Percentiles rank a stretch among this genome's conserved stretches.
phyloP scores from a whole-genome alignment of 2,113 vertebrate species.

The Archilochus colubris region DNA sequence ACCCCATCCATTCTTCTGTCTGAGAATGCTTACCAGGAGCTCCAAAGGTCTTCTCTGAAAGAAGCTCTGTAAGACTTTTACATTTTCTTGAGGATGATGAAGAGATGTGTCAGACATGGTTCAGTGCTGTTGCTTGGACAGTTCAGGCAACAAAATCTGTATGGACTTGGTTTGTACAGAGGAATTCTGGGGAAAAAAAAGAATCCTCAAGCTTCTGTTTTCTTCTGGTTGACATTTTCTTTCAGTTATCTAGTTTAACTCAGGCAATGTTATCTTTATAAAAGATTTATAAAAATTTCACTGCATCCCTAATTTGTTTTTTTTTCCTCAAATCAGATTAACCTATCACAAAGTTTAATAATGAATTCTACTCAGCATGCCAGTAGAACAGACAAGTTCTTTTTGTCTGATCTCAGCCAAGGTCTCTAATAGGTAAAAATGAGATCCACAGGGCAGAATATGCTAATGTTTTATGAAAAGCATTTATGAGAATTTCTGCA shows the following conservation, averaged over 20 bases:
- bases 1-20: neutral
- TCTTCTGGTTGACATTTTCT: neutral
- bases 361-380: constrained; percentile 41
- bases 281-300: neutral
- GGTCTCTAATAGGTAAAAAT: constrained; percentile 68
- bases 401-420: constrained; percentile 61
- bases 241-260: constrained; percentile 12
- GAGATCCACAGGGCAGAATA: constrained; percentile 47
- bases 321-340: constrained; percentile 38
- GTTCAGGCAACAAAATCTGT: neutral
- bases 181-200: neutral
- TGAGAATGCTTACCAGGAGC: neutral
- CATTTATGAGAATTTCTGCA: constrained; percentile 51
- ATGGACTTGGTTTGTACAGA: neutral
- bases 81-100: neutral
- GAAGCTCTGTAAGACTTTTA: neutral
- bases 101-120: neutral
- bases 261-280: neutral
- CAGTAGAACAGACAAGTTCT: constrained; percentile 20
- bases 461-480: constrained; percentile 43
- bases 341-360: constrained; percentile 24
- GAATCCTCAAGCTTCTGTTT: neutral
- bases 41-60: neutral
- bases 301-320: neutral
- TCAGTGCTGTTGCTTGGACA: neutral